Evolutionary conservation across 1,140 invertebrate genomes (phyloP).

Genomic region (Melitaea cinxia): DNA sequence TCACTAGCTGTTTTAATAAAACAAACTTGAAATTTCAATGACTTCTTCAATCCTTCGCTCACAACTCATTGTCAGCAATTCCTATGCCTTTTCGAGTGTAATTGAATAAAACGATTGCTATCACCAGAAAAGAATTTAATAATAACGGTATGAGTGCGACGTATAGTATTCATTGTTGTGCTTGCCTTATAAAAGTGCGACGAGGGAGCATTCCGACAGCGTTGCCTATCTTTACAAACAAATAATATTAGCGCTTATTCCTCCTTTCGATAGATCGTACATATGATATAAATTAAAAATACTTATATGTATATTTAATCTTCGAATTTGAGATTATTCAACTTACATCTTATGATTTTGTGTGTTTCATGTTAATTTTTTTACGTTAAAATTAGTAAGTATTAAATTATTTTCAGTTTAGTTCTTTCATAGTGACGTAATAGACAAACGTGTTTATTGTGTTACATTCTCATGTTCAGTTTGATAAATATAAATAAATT

Average conservation of each 20-base stretch:
- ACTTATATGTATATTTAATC: too few relatives aligned
- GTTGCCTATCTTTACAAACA: neutral
- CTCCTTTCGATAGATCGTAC: neutral
- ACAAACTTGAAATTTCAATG: conserved; percentile 63
- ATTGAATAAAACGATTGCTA: conserved; percentile 71
- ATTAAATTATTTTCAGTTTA: too few relatives aligned
- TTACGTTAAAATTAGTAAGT: too few relatives aligned
- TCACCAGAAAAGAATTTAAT: conserved; percentile 72
- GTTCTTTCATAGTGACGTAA: too few relatives aligned
- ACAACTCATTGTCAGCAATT: conserved; percentile 64
- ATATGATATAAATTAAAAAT: neutral
- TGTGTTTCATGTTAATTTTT: too few relatives aligned
- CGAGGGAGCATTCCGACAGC: neutral
- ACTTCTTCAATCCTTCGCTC: conserved; percentile 44
- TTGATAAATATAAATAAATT: too few relatives aligned
- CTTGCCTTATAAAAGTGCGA: conserved; percentile 24
- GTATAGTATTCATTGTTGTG: conserved; percentile 22
- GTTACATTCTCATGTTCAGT: too few relatives aligned
- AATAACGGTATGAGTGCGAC: conserved; percentile 42
- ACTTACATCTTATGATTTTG: too few relatives aligned
- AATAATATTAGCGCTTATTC: neutral
- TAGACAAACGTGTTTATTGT: too few relatives aligned
- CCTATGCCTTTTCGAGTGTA: conserved; percentile 63
- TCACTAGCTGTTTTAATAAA: conserved; percentile 49
- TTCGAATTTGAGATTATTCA: too few relatives aligned